Evolutionary conservation across 2,113 vertebrate genomes (phyloP).

Genomic region (Chauna torquata): DNA sequence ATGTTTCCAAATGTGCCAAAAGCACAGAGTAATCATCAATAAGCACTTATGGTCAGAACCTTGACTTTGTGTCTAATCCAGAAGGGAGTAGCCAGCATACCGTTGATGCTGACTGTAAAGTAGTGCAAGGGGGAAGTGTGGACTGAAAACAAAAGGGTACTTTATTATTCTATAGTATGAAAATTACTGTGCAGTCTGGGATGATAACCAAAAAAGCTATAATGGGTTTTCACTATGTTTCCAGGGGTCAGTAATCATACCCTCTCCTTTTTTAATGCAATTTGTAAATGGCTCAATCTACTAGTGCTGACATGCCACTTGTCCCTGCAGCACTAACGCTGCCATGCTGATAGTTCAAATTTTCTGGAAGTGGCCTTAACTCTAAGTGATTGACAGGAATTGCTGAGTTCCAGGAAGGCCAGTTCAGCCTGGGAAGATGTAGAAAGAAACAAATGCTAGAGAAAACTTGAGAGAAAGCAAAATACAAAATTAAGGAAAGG

Average conservation of each 20-base stretch:
- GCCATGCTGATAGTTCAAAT: conserved; percentile 32
- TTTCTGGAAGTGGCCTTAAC: conserved; percentile 44
- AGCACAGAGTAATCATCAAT: not conserved
- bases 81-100: not conserved
- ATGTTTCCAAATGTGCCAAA: not conserved
- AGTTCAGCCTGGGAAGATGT: not conserved
- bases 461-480: not conserved
- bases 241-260: not conserved
- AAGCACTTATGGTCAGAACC: not conserved
- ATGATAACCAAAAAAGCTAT: conserved; percentile 10
- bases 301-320: conserved; percentile 14
- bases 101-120: not conserved
- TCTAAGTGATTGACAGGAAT: conserved; percentile 26
- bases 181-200: conserved; percentile 9
- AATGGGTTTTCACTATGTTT: not conserved
- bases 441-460: not conserved
- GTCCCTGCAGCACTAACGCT: conserved; percentile 32
- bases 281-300: conserved; percentile 52
- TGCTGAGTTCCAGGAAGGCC: conserved; percentile 20
- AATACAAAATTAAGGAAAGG: not conserved
- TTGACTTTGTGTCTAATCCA: not conserved
- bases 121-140: not conserved
- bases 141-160: not conserved
- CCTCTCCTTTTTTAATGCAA: conserved; percentile 12
- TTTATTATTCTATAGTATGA: not conserved